Evolutionary conservation across 2,113 vertebrate species (phyloP).

Genomic region (Ailuropoda melanoleuca): DNA sequence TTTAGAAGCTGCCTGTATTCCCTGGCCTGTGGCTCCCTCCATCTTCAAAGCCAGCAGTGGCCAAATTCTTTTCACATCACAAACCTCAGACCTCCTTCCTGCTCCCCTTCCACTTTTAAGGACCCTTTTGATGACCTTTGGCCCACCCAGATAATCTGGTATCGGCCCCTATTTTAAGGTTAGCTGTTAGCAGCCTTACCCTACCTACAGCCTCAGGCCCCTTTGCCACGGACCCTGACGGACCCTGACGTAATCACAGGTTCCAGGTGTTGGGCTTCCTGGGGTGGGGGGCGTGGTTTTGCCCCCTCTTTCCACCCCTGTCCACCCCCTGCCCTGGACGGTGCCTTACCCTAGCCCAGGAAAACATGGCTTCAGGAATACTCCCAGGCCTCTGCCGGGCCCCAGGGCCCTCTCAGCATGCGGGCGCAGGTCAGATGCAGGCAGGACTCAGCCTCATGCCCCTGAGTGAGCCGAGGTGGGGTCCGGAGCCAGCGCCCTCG

Average conservation of each 20-base stretch:
- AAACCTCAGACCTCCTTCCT: accelerated
- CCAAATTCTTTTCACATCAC: not conserved
- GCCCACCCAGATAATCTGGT: not conserved
- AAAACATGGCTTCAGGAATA: not conserved
- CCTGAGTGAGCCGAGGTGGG: accelerated
- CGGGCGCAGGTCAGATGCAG: not conserved
- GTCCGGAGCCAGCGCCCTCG: accelerated
- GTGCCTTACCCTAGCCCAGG: not conserved
- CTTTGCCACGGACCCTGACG: accelerated
- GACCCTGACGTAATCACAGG: accelerated
- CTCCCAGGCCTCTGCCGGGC: not conserved
- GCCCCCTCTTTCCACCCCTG: not conserved
- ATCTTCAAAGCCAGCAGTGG: not conserved
- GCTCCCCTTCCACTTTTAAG: not conserved
- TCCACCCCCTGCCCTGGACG: not conserved
- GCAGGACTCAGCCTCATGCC: accelerated
- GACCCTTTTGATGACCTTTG: not conserved
- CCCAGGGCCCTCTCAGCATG: accelerated
- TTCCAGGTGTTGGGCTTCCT: not conserved
- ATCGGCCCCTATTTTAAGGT: not conserved
- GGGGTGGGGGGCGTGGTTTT: accelerated
- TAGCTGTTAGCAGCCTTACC: not conserved
- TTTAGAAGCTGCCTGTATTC: accelerated
- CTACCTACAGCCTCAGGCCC: not conserved
- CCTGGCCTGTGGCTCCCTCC: accelerated